Evolutionary conservation across 2,888 invertebrate species (phyloP), one percentile per base, ranked within the genome.

Genomic region (Taphrorychus bicolor): DNA sequence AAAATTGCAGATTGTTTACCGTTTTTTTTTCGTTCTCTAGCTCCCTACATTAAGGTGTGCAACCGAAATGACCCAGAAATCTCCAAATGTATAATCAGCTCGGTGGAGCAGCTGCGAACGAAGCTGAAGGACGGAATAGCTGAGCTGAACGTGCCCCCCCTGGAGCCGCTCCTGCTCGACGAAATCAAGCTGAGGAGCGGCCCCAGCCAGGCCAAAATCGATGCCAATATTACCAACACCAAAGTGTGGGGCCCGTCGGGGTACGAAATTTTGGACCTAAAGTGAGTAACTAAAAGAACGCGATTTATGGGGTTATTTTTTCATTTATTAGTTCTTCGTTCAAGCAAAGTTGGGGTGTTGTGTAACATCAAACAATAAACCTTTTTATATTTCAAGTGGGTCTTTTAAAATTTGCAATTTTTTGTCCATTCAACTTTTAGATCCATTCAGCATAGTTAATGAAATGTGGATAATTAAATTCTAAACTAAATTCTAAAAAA

Each of bases 181-280:
- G 75, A 75, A 62, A 72, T 81, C 3, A 72, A 75, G 54, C 61
- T 81, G 45, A 72, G 74, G 63, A 77, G 78, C 53, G 80, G 80
- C 23, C 78, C 87, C 17, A 72, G 60, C 53, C 68, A 65, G 0
- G 78, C 78, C 1, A 77, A 76, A 76, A 83, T 88, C 65, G 85
- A 86, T 0, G 87, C 88, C 0, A 86, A 87, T 51, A 86, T 88
- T 59, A 87, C 87, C 60, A 85, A 88, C 70, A 81, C 88, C 51
- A 85, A 85, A 73, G 87, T 88, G 9, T 82, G 84, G 69, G 89
- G 88, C 3, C 86, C 87, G 0, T 57, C 57, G 9, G 42, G 57
- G 9, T 57, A 42, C 42, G 57, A 57, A 42, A 57, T 57, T 19
- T 9, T 57, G 11, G 57, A 57, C 4, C 19, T 57, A 42, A 57